Base-by-base conservation (phyloP, 2,888 invertebrate genomes). In the Cephus nigrinus region DNA sequence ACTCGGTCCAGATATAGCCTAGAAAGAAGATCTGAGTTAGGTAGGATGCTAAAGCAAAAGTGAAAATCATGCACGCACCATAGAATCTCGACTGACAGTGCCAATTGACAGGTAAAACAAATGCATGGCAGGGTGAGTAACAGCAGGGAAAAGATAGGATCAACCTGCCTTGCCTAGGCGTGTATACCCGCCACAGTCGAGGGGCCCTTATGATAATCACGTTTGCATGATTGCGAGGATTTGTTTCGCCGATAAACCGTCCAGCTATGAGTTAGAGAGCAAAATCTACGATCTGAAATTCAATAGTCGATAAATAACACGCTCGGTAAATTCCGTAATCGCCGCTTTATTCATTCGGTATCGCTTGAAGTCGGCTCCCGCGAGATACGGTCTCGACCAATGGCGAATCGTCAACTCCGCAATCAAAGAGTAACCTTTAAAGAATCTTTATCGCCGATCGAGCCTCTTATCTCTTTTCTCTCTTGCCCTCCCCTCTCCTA, bases 231-330 rank as follows among this genome's bases (percentile, higher is more conserved):
- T 88, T 84, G 82, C 82, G 75, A 82, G 86, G 87, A 86, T 87
- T 87, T 84, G 84, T 85, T 86, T 85, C 80, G 77, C 76, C 84
- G 84, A 87, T 87, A 87, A 87, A 83, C 82, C 80, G 76, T 80
- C 78, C 81, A 79, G 81, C 85, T 86, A 86, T 86, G 87, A 88
- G 86, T 87, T 87, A 86, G 84, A 83, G 84, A 79, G 80, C 78
- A 79, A 85, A 88, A 88, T 84, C 85, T 83, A 83, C 81, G 82
- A 85, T 86, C 83, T 85, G 86, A 85, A 88, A 88, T 88, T 88
- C 88, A 88, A 89, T 88, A 84, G 87, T 82, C 86, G 84, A 87
- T 88, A 88, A 88, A 87, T 88, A 88, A 88, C 83, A 74, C 80
- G 83, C 83, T 82, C 83, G 80, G 85, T 82, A 84, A 85, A 86